Evolutionary conservation across 2,113 vertebrate species (phyloP).

Genomic region (Leptobrachium ailaonicum): DNA sequence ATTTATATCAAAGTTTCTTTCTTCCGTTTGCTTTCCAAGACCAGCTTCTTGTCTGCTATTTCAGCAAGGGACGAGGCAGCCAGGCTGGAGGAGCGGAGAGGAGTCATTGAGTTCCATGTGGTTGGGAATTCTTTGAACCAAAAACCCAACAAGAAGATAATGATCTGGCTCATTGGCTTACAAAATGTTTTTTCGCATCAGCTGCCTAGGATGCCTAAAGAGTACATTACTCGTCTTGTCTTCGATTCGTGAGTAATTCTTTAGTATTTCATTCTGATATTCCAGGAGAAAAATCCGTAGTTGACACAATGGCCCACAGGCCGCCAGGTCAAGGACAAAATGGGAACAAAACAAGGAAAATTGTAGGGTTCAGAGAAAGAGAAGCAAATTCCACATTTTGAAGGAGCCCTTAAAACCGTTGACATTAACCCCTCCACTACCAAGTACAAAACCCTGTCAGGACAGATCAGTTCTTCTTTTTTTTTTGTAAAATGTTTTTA

Average conservation of each 20-base stretch:
- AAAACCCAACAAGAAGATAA: conserved; percentile 94
- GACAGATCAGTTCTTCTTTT: no score
- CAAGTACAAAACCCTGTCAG: no score
- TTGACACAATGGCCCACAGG: no score
- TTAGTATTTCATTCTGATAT: no score
- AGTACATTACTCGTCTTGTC: conserved; percentile 95
- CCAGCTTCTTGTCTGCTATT: conserved; percentile 90
- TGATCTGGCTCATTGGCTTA: conserved; percentile 97
- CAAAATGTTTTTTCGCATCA: conserved; percentile 98
- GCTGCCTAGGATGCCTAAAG: conserved; percentile 96
- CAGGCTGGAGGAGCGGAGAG: conserved; percentile 88
- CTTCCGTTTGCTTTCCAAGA: conserved; percentile 64
- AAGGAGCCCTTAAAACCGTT: no score
- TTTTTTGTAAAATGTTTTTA: no score
- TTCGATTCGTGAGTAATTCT: conserved; percentile 88
- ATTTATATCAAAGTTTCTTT: neutral
- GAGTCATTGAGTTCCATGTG: conserved; percentile 96
- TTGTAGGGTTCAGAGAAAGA: no score
- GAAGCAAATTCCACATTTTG: no score
- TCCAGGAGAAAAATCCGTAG: no score
- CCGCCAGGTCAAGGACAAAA: no score
- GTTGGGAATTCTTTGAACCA: conserved; percentile 95
- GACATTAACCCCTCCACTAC: no score
- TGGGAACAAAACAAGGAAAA: no score
- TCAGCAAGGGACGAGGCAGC: conserved; percentile 93